Conservation (phyloP, 2,113 vertebrate species). For the Carettochelys insculpta region DNA sequence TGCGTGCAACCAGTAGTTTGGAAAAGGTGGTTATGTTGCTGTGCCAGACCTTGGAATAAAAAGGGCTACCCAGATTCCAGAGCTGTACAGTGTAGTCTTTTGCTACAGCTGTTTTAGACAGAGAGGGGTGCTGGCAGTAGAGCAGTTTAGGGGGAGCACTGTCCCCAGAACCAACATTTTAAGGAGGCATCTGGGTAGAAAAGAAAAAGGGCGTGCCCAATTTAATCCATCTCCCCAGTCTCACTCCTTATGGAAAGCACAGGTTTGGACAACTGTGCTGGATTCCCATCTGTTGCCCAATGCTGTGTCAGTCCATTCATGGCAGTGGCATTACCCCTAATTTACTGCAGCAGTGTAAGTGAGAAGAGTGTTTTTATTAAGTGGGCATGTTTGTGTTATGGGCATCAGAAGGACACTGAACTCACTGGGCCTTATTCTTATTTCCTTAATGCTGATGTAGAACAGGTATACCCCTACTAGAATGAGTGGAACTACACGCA, state of each 20-base stretch:
- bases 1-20: neutral
- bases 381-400: neutral
- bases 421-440: neutral
- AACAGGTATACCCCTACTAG: neutral
- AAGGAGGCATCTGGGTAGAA: neutral
- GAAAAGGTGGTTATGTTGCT: neutral
- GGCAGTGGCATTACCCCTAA: neutral
- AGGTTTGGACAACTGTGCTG: constrained; percentile 3
- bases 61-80: neutral
- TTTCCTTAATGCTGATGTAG: neutral
- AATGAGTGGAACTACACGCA: neutral
- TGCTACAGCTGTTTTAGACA: rapidly evolving
- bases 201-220: neutral
- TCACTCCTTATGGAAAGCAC: neutral
- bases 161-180: neutral
- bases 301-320: neutral
- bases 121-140: neutral
- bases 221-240: neutral
- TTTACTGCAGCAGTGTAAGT: constrained; percentile 5
- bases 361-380: neutral
- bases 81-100: neutral
- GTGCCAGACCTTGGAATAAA: neutral
- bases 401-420: neutral
- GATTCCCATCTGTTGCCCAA: neutral
- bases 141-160: neutral